Evolutionary conservation across 2,113 vertebrate species (phyloP), one percentile per base, ranked within the genome.

Genomic region (Gorilla gorilla): DNA sequence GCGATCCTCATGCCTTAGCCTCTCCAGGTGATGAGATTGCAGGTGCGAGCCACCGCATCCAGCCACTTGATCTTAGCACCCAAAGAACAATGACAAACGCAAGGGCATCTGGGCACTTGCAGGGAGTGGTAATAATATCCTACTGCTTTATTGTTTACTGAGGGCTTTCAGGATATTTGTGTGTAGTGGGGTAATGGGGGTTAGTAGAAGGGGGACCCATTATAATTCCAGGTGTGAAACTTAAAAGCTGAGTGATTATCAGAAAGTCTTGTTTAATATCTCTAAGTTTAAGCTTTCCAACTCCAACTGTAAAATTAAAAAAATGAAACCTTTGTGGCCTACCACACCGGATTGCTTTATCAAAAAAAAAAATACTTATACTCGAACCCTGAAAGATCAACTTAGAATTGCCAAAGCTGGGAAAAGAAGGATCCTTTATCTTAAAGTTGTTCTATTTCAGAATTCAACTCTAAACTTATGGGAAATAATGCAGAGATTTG

Each of bases 381-480:
- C 1, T 38, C 70, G 38, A 95, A 82, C 13, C 38, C n/a, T 61
- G 22, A 89, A 90, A 57, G 25, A 82, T 18, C 35, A 84, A 94
- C 3, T 78, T 25, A 76, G 22, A 95, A 32, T 73, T 95, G 22
- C 57, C 50, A 81, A 95, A 90, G 43, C 43, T 92, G 45, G 57
- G 14, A 32, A 20, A 79, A 45, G 57, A 84, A 57, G 18, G 16
- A 93, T 75, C 4, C 8, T 93, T 81, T 86, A 92, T 78, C 38
- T 91, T 59, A 87, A 86, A 93, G 48, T 25, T 80, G 23, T 57
- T 90, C 25, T 79, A 40, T 66, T 96, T 97, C 38, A 89, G 87
- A 95, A 96, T 90, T 92, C 32, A 97, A 85, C 64, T 64, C 11
- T 95, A 90, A 96, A 97, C 88, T 93, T 97, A 95, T 0, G 55